Evolutionary conservation across 2,888 invertebrate genomes (phyloP), one percentile per base, ranked within the genome.

Genomic region (Drosophila pseudotalamancana): DNA sequence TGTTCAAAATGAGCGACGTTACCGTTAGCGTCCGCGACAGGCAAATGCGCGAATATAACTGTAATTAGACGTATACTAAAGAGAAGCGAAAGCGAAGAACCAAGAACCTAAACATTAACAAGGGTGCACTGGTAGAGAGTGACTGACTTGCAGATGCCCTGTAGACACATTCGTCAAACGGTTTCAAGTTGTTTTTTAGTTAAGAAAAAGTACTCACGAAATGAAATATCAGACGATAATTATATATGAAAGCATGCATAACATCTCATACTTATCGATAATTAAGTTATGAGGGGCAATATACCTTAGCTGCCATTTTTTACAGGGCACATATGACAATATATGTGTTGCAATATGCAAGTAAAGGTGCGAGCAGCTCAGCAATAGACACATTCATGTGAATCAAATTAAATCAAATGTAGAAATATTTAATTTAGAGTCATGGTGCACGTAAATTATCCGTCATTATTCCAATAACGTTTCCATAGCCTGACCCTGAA

Each of bases 41-140:
- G 31, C 63, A 42, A 60, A 16, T 27, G 51, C 21, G 39, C 43
- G 68, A 25, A 48, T 29, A 42, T 59, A 75, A 75, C 70, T 69
- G 70, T 60, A 78, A 75, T 70, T 77, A 69, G 45, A 37, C 37
- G 39, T 34, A 39, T 29, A 69, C 43, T 45, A 43, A 40, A 14
- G 23, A 48, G 31, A n/a, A 32, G 39, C 27, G 27, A 35, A 35
- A 34, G 25, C 31, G 8, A 57, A 39, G 31, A 51, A 32, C 64
- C 19, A 35, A 4, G 31, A 51, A 32, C 64, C 19, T 29, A 4
- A 43, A 63, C 19, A 37, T 37, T 40, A 37, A 39, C 49, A 54
- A 25, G 35, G 27, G 19, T 29, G 19, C 27, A 18, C 6, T 9
- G 4, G 8, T 1, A 6, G 37, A 9, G 11, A 14, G 1, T 49